These are phyloP conservation scores for Willisornis vidua DNA, from an alignment of 2,113 vertebrate species.

Conservation along the genomic window DNA sequence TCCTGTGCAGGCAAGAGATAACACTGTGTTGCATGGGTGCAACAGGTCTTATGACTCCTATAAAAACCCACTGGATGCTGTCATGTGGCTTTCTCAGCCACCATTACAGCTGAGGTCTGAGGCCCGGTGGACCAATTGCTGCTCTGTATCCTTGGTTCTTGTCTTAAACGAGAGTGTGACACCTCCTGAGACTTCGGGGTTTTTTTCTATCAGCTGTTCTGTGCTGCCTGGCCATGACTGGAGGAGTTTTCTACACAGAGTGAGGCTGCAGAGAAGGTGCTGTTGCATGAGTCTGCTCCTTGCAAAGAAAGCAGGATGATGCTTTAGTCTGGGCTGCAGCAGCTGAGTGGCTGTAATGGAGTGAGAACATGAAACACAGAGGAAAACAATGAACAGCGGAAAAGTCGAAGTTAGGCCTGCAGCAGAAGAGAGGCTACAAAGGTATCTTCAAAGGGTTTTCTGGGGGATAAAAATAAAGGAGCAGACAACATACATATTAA, in stretches of 20 bases:
- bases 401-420: conserved; percentile 64
- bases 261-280: background rate
- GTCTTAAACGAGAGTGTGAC: background rate
- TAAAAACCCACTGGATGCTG: background rate
- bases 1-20: background rate
- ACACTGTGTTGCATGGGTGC: accelerated
- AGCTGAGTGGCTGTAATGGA: background rate
- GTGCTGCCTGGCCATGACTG: background rate
- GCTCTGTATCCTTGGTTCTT: background rate
- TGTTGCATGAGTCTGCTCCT: background rate
- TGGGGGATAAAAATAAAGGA: background rate
- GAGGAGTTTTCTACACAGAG: background rate
- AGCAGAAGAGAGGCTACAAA: conserved; percentile 59
- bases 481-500: conserved; percentile 69
- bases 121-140: background rate
- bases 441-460: conserved; percentile 68
- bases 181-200: background rate
- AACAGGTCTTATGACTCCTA: background rate
- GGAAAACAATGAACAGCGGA: conserved; percentile 32
- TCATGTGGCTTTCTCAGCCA: background rate
- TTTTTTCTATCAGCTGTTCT: background rate
- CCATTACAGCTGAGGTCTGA: background rate
- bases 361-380: background rate
- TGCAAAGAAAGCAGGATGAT: background rate
- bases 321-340: background rate